phyloP scores from a whole-genome alignment of 2,888 invertebrate genomes.

The Sepiola atlantica region DNA sequence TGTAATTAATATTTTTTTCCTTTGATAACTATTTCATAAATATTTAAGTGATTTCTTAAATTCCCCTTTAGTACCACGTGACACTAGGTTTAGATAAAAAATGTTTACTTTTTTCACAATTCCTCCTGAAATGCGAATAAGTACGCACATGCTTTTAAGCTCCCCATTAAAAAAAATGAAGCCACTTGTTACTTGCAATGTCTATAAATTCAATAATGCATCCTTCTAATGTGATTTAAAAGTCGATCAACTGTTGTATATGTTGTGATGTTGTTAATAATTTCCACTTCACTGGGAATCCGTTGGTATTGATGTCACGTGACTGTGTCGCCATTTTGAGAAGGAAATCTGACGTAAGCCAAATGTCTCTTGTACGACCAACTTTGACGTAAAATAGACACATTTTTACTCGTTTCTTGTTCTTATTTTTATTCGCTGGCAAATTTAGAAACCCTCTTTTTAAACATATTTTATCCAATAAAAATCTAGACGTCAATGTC shows the following conservation, averaged over 20 bases:
- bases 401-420: not conserved
- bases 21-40: not conserved
- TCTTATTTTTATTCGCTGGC: not conserved
- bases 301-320: conserved; percentile 10
- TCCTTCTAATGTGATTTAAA: not conserved
- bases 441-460: not conserved
- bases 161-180: not conserved
- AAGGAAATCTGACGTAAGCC: conserved; percentile 18
- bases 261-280: not conserved
- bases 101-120: not conserved
- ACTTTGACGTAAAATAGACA: not conserved
- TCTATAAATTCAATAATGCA: not conserved
- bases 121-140: not conserved
- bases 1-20: not conserved
- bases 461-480: not conserved
- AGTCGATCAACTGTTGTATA: not conserved
- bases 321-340: conserved; percentile 10
- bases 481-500: not conserved
- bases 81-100: not conserved
- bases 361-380: not conserved
- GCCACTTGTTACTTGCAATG: not conserved
- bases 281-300: not conserved
- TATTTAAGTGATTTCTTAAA: not conserved
- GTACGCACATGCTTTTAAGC: not conserved
- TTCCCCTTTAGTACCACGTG: conserved; percentile 4